A percentile compares a stretch with the other conserved stretches of the same genome.
phyloP scores from a whole-genome alignment of 2,113 vertebrate genomes.

The Deroptyus accipitrinus region DNA sequence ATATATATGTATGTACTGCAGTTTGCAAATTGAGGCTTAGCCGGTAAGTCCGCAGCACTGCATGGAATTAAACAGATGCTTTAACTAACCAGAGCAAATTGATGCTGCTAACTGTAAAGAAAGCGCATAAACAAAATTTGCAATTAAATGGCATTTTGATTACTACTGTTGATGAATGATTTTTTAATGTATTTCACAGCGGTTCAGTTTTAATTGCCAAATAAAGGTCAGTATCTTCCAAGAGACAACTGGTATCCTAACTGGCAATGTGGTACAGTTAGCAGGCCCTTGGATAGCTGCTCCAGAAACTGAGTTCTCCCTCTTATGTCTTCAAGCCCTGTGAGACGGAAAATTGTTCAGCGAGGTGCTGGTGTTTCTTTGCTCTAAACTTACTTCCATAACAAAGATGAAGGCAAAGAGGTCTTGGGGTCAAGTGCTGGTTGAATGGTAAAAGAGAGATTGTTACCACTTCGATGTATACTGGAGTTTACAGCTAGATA shows the following conservation, averaged over 20 bases:
- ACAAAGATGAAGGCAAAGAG: neutral
- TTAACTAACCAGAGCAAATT: neutral
- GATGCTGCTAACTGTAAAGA: neutral
- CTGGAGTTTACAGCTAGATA: neutral
- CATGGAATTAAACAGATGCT: neutral
- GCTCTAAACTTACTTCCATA: neutral
- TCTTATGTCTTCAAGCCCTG: neutral
- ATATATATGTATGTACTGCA: neutral
- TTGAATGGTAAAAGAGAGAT: neutral
- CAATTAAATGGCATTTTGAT: neutral
- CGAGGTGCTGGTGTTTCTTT: neutral
- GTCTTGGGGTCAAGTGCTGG: neutral
- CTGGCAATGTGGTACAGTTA: neutral
- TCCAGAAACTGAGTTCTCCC: neutral
- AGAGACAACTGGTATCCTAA: neutral
- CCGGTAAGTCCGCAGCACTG: neutral
- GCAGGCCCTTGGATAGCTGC: accelerated
- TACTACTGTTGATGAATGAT: neutral
- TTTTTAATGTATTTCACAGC: neutral
- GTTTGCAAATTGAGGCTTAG: neutral
- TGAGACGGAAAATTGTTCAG: neutral
- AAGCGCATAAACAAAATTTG: neutral
- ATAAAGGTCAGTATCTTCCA: neutral
- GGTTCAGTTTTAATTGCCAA: neutral
- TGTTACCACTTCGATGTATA: neutral